Base-by-base conservation (phyloP, 1,140 invertebrate species). In the Pseudomyrmex concolor region DNA sequence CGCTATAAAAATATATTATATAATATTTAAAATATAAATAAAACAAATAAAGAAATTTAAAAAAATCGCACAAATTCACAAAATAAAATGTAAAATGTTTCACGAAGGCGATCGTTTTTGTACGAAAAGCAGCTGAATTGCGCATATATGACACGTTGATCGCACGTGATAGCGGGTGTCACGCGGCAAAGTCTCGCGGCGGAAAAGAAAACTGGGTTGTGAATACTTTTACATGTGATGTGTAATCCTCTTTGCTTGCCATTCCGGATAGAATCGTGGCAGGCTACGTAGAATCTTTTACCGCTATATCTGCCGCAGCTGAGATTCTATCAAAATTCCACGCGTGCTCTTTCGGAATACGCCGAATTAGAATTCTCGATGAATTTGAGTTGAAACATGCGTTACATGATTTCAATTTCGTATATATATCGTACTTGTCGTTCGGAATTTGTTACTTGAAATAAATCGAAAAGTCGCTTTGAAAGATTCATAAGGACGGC, bases 311-410 rank as follows among this genome's bases (percentile, higher is more conserved):
- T 50, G 13, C 19, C 17, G 10, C 48, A 70, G 67, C 15, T 59
- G 43, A 80, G 54, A 60, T 80, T 80, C 76, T 80, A 80, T 80
- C 76, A 80, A 80, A 70, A 80, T 80, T 78, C 66, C 54, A 17
- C 7, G 15, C 19, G 48, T 80, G n/a, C 54, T 54, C 7, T 70
- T 80, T 45, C 17, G 15, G 13, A 15, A 80, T 48, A 50, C 12
- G 7, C 12, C 43, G 55, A 78, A 70, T 78, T 59, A 70, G 10
- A 15, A 51, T 78, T 2, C 5, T 55, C 43, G 10, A 45, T 48
- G 10, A 68, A 68, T 48, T 17, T 50, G 17, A 5, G 45, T n/a
- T 25, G 10, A 76, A 76, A 80, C 34, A 57, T 19, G 54, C 1
- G 15, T 9, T 64, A 15, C n/a, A 15, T 3, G 19, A 17, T n/a